These are phyloP conservation scores for Elephantulus edwardii DNA, from an alignment of 2,113 vertebrate species.

Conservation along the genomic window DNA sequence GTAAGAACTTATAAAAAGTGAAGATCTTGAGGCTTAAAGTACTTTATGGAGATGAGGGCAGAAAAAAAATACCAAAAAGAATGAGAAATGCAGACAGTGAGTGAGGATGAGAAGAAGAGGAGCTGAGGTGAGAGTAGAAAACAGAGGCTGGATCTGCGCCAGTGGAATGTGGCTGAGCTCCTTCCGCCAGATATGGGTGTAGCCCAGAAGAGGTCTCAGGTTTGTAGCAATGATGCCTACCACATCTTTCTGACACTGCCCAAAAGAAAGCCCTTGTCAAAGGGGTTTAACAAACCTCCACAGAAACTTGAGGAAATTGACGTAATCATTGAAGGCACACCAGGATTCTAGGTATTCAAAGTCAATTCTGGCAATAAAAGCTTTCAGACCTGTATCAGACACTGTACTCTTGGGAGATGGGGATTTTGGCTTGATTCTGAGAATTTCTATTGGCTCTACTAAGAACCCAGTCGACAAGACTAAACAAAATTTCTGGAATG, in stretches of 20 bases:
- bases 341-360: neutral
- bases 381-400: neutral
- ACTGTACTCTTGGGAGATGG: neutral
- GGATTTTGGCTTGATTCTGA: neutral
- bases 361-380: constrained; percentile 19
- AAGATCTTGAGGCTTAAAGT: neutral
- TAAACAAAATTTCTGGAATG: constrained; percentile 32
- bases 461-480: neutral
- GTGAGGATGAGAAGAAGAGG: neutral
- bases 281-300: neutral
- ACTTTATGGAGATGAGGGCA: neutral
- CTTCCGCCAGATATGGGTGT: neutral
- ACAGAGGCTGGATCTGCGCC: too few species aligned
- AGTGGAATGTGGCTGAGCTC: neutral
- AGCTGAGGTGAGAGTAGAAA: too few species aligned
- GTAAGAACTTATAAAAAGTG: neutral
- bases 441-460: neutral
- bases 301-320: neutral
- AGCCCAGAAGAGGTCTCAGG: neutral
- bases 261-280: constrained; percentile 33
- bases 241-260: neutral
- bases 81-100: neutral
- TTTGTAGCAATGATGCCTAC: neutral
- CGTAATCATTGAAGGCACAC: neutral
- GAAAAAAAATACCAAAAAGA: neutral